Percentiles rank a stretch among this genome's conserved stretches.
phyloP scores from a whole-genome alignment of 2,797 vertebrate species.

The Graptemys geographica region DNA sequence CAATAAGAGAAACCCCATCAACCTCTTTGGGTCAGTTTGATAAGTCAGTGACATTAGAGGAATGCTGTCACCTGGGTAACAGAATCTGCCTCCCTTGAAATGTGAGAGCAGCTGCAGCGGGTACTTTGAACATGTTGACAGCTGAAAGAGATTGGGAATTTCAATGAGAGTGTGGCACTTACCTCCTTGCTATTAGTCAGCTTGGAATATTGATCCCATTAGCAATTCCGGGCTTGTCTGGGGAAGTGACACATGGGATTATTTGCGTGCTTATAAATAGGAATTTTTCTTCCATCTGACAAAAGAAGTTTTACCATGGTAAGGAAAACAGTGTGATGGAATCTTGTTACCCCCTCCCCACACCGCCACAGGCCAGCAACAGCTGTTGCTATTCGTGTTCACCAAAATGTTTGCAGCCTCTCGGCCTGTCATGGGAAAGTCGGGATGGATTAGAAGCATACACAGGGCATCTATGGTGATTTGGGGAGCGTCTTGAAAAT shows the following conservation, averaged over 20 bases:
- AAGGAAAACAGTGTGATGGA: no score
- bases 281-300: neutral
- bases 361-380: neutral
- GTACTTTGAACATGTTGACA: neutral
- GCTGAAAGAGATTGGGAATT: neutral
- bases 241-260: neutral
- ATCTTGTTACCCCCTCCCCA: neutral
- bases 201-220: neutral
- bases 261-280: neutral
- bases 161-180: no score
- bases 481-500: neutral
- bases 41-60: no score
- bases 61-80: neutral
- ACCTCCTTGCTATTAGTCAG: neutral
- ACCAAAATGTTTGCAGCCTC: neutral
- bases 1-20: neutral
- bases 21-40: neutral
- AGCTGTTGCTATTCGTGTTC: neutral
- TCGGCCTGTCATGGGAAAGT: neutral
- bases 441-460: neutral
- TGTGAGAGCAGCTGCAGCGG: neutral
- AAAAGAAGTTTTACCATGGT: accelerated
- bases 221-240: neutral
- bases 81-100: neutral
- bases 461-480: neutral